These are phyloP conservation scores for Enteromius argenteus DNA, from an alignment of 2,797 vertebrate species.

Conservation along the genomic window DNA sequence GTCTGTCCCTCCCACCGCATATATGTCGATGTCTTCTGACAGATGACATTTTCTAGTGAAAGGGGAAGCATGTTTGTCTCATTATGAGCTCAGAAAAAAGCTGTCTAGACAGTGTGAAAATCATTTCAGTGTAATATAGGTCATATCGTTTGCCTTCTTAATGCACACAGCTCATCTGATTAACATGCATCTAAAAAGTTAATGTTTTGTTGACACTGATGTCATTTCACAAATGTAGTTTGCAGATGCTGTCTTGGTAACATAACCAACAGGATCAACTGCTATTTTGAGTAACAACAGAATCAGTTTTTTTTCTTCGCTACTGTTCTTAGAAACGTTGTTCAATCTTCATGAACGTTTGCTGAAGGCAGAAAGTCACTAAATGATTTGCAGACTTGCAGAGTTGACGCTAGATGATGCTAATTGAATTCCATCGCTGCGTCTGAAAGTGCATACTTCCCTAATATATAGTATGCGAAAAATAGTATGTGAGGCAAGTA, in stretches of 20 bases:
- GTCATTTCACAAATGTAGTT: constrained; percentile 8
- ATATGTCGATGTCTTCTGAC: background rate
- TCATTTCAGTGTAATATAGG: background rate
- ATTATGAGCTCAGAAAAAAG: constrained; percentile 22
- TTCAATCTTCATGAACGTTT: background rate
- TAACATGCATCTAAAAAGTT: background rate
- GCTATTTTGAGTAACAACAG: background rate
- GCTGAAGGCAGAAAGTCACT: background rate
- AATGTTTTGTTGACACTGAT: constrained; percentile 11
- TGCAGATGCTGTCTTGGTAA: background rate
- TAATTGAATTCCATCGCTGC: no score
- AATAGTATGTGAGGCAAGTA: no score
- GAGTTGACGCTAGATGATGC: background rate
- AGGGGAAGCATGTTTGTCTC: constrained; percentile 22
- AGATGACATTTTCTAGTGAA: constrained; percentile 29
- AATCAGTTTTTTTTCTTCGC: background rate
- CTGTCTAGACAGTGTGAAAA: constrained; percentile 7
- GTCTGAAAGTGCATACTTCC: no score
- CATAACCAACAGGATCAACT: background rate
- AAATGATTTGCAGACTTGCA: background rate
- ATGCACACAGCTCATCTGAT: constrained; percentile 14
- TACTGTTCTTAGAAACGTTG: background rate
- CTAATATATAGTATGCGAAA: no score
- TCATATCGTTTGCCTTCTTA: background rate
- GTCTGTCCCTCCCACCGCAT: background rate